A percentile compares a stretch with the other conserved stretches of the same genome.
phyloP scores from a whole-genome alignment of 2,113 vertebrate species.

The Cebus imitator region DNA sequence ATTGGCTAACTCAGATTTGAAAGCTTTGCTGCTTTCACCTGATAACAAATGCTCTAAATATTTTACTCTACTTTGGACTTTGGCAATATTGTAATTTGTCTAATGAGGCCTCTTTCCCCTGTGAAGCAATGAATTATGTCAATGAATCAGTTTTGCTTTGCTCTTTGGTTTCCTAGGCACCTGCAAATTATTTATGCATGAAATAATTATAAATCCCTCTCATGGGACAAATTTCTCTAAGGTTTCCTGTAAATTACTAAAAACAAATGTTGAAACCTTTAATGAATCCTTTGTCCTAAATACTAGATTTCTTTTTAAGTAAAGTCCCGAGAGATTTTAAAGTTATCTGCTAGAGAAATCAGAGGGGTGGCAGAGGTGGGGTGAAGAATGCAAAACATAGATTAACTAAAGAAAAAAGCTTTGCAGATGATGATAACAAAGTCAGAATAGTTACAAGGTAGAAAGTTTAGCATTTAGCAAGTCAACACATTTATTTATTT shows the following conservation, averaged over 20 bases:
- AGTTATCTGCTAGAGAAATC: neutral
- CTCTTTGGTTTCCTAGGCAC: neutral
- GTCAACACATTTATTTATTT: neutral
- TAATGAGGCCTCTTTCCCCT: neutral
- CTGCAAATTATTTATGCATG: neutral
- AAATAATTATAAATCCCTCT: neutral
- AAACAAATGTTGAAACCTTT: neutral
- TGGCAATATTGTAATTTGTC: neutral
- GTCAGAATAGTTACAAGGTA: neutral
- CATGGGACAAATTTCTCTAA: neutral
- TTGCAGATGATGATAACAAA: neutral
- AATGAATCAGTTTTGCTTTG: neutral
- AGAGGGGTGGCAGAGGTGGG: too few relatives aligned
- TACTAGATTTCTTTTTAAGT: neutral
- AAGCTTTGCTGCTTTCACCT: neutral
- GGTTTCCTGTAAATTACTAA: neutral
- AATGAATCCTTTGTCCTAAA: neutral
- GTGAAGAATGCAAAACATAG: neutral
- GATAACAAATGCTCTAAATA: neutral
- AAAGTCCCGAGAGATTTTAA: neutral
- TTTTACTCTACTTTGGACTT: neutral
- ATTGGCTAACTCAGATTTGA: neutral
- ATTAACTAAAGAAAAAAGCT: neutral
- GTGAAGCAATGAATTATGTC: neutral
- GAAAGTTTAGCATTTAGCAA: rapidly evolving